A percentile compares a stretch with the other conserved stretches of the same genome.
Evolutionary conservation across 2,797 vertebrate species (phyloP).

Genomic region (Danio jaintianensis): DNA sequence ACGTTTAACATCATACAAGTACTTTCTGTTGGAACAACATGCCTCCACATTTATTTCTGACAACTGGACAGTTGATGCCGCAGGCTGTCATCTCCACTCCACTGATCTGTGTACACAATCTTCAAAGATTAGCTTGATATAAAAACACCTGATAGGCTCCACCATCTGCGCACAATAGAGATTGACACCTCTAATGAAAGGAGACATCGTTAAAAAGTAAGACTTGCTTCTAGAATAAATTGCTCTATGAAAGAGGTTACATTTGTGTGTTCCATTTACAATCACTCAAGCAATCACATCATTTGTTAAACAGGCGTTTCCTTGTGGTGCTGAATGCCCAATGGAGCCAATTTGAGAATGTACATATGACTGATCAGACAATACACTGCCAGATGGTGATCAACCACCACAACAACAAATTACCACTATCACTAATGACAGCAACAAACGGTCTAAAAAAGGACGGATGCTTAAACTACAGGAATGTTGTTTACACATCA

Average conservation of each 20-base stretch:
- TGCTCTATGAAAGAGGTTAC: neutral
- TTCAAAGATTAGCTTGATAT: neutral
- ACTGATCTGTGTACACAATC: constrained; percentile 24
- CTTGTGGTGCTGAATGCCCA: constrained; percentile 18
- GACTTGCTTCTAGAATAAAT: neutral
- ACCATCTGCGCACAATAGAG: neutral
- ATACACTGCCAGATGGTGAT: constrained; percentile 22
- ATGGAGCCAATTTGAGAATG: constrained; percentile 35
- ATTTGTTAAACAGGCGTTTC: neutral
- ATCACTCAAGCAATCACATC: neutral
- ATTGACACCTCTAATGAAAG: constrained; percentile 6
- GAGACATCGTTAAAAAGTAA: constrained; percentile 17
- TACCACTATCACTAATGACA: neutral
- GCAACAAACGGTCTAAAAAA: neutral
- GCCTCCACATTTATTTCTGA: constrained; percentile 3
- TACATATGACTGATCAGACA: constrained; percentile 48
- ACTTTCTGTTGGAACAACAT: neutral
- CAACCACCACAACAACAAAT: neutral
- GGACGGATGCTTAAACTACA: neutral
- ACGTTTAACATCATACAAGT: neutral
- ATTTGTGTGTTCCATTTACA: neutral
- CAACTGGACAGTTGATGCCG: constrained; percentile 27
- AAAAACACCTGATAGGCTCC: neutral
- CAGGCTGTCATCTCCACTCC: constrained; percentile 23
- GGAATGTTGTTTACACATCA: no score